Conservation (phyloP, 2,113 vertebrate genomes). For the Pluvianellus socialis region DNA sequence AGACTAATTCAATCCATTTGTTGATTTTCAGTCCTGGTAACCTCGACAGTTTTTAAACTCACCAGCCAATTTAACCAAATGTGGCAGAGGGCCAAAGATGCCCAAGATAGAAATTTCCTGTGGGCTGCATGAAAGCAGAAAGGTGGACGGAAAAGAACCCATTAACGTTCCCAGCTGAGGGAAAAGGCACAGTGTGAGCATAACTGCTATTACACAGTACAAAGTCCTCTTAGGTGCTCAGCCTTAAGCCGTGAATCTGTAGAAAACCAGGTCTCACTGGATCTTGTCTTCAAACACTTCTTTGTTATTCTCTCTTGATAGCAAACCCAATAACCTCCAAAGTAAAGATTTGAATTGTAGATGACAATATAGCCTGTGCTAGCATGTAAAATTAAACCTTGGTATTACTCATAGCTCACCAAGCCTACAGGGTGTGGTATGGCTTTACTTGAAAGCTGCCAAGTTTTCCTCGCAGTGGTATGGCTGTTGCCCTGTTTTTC, state of each 20-base stretch:
- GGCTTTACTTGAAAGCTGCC: background rate
- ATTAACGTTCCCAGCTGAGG: background rate
- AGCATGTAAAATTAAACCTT: constrained; percentile 6
- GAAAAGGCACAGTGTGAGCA: background rate
- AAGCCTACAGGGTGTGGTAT: constrained; percentile 2
- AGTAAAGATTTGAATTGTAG: constrained; percentile 43
- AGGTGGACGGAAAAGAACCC: background rate
- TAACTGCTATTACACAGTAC: background rate
- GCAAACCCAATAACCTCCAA: constrained; percentile 12
- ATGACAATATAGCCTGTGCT: constrained; percentile 24
- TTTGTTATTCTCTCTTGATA: background rate
- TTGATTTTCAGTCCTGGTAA: background rate
- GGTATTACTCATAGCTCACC: constrained; percentile 1
- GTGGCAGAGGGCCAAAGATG: background rate
- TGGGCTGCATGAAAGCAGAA: background rate
- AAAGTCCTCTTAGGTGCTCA: background rate
- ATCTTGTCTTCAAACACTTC: constrained; percentile 1
- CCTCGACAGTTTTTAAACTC: background rate
- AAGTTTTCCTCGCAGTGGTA: background rate
- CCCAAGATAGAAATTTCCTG: background rate
- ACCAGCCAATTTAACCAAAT: background rate
- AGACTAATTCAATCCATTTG: background rate
- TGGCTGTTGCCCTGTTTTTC: background rate
- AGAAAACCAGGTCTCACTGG: background rate
- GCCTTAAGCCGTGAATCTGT: background rate